Evolutionary conservation across 2,888 invertebrate genomes (phyloP).

Genomic region (Philereme vetulata): DNA sequence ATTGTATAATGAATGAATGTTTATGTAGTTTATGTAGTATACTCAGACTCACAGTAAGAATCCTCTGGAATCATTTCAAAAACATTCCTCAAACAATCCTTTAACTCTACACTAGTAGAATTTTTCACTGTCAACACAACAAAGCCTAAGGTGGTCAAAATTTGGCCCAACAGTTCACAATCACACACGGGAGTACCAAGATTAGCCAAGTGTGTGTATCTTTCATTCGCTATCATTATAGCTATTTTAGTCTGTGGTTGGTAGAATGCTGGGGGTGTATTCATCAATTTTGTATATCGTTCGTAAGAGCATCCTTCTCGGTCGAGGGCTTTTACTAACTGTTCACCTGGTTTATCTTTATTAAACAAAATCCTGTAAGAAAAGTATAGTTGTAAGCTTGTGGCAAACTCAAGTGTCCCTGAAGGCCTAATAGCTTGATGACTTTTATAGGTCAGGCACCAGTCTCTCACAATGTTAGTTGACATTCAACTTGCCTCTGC

Average conservation of each 20-base stretch:
- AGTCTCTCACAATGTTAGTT: too few relatives aligned
- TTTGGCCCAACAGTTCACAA: conserved; percentile 64
- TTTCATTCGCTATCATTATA: conserved; percentile 73
- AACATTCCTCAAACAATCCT: conserved; percentile 51
- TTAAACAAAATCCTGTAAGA: conserved; percentile 59
- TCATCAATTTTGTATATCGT: conserved; percentile 53
- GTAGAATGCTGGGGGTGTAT: conserved; percentile 60
- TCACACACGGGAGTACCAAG: conserved; percentile 72
- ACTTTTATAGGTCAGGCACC: too few relatives aligned
- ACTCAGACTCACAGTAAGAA: conserved; percentile 70
- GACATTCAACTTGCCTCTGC: too few relatives aligned
- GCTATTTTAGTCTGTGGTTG: conserved; percentile 71
- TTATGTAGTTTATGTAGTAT: too few relatives aligned
- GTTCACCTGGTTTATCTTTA: conserved; percentile 62
- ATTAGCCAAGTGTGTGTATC: conserved; percentile 66
- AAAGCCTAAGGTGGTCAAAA: conserved; percentile 67
- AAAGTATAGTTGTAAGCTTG: background rate
- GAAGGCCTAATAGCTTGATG: too few relatives aligned
- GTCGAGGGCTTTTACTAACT: conserved; percentile 64
- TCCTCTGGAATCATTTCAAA: conserved; percentile 62
- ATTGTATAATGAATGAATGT: too few relatives aligned
- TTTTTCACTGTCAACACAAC: conserved; percentile 65
- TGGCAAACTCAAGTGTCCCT: too few relatives aligned
- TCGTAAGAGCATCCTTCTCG: conserved; percentile 56
- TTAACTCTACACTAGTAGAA: conserved; percentile 54